Conservation (phyloP, 2,113 vertebrate species). For the Bettongia penicillata region DNA sequence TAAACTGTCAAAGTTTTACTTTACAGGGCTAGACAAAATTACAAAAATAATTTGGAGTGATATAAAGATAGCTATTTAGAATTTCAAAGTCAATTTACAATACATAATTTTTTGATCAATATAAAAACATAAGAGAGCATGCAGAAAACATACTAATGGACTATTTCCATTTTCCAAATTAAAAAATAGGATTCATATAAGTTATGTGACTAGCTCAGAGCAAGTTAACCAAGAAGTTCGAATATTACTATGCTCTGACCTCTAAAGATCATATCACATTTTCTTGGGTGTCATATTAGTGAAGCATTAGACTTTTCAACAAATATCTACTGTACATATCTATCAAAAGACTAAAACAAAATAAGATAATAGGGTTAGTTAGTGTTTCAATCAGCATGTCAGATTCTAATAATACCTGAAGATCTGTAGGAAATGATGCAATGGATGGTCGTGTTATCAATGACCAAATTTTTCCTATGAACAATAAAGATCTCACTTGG, state of each 20-base stretch:
- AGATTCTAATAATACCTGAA: background rate
- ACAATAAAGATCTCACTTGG: slow-evolving; percentile 61
- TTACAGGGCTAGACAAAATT: background rate
- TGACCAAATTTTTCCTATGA: slow-evolving; percentile 52
- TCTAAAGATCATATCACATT: background rate
- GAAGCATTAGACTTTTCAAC: background rate
- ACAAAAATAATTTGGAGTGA: background rate
- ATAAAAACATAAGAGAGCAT: background rate
- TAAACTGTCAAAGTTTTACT: background rate
- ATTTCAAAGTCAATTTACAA: background rate
- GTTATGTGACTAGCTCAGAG: background rate
- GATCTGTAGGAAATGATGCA: background rate
- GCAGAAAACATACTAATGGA: background rate
- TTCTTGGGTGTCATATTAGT: background rate
- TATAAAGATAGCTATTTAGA: background rate
- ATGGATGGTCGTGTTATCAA: background rate
- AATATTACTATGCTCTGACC: background rate
- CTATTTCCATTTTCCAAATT: background rate
- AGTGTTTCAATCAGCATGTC: background rate
- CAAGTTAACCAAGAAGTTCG: background rate
- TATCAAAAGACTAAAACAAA: background rate
- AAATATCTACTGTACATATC: background rate
- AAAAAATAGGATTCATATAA: background rate
- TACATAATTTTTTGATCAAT: background rate
- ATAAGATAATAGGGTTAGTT: fast-evolving